phyloP scores from a whole-genome alignment of 35 echinoderm and acorn worm genomes.

The Patiria miniata region DNA sequence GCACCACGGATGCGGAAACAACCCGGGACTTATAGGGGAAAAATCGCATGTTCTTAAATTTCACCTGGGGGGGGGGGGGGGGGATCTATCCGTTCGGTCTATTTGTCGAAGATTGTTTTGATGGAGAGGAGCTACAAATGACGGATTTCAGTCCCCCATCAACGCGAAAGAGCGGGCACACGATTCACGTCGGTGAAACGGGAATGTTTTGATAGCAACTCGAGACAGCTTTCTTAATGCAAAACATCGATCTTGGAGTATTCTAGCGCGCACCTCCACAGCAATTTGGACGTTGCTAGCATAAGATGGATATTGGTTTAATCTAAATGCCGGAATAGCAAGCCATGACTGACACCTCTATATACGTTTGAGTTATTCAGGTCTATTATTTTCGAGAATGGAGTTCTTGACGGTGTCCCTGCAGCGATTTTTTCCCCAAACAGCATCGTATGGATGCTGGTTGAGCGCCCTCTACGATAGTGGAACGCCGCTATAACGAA shows the following conservation, averaged over 20 bases:
- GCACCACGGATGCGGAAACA: constrained; percentile 17
- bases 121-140: background rate
- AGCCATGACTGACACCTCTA: too few species aligned
- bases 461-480: too few species aligned
- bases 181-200: too few species aligned
- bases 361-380: too few species aligned
- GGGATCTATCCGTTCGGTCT: background rate
- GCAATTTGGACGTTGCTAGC: too few species aligned
- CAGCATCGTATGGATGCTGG: too few species aligned
- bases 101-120: background rate
- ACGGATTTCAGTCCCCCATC: background rate
- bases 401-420: too few species aligned
- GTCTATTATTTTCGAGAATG: too few species aligned
- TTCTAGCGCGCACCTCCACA: background rate
- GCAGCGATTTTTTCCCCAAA: too few species aligned
- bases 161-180: background rate
- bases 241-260: background rate
- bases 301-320: too few species aligned
- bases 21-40: background rate
- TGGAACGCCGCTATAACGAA: too few species aligned
- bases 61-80: background rate
- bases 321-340: too few species aligned
- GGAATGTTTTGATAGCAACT: constrained; percentile 2
- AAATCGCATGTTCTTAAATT: background rate
- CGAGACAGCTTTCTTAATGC: background rate